Conservation (phyloP, 2,888 invertebrate genomes). For the Aphrophora alni region DNA sequence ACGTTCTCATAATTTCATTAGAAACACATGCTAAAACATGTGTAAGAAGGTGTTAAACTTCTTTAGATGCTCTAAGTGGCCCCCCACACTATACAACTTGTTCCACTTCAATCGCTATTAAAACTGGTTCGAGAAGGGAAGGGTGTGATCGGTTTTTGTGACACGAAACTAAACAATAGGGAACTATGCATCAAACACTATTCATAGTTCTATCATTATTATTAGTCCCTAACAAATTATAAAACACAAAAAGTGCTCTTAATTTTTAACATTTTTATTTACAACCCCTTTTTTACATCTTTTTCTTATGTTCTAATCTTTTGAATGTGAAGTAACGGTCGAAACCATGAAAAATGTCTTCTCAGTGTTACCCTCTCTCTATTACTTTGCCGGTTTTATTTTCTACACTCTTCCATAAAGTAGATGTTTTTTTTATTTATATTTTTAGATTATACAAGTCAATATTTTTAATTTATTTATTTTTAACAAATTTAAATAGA, state of each 20-base stretch:
- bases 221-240: background rate
- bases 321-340: background rate
- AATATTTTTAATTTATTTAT: too few species aligned
- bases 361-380: too few species aligned
- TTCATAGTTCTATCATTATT: background rate
- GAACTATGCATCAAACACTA: background rate
- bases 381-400: too few species aligned
- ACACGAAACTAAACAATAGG: background rate
- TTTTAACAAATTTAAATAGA: too few species aligned
- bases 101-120: background rate
- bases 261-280: background rate
- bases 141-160: background rate
- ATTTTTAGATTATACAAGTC: too few species aligned
- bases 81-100: background rate
- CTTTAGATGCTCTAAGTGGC: background rate
- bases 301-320: background rate
- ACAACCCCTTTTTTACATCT: background rate
- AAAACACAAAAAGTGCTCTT: background rate
- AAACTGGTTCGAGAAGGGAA: background rate
- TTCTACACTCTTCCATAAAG: too few species aligned
- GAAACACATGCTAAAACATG: background rate
- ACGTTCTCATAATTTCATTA: background rate
- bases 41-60: background rate
- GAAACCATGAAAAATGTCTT: too few species aligned
- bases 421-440: too few species aligned